Evolutionary conservation across 1,140 invertebrate genomes (phyloP), one percentile per base, ranked within the genome.

Genomic region (Eriocheir sinensis): DNA sequence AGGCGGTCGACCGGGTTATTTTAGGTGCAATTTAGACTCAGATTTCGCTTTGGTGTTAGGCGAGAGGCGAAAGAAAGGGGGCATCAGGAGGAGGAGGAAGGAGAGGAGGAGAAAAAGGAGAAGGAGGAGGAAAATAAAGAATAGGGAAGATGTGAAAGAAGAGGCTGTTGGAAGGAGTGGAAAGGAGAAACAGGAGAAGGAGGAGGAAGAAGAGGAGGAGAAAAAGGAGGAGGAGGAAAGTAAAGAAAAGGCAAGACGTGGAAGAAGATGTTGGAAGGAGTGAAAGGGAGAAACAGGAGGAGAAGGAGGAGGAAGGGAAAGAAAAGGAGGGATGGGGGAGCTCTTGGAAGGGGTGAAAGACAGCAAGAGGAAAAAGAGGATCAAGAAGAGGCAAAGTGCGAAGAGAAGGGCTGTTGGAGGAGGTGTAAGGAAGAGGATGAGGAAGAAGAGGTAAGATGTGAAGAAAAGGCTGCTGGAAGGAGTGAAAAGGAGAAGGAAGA

Each of bases 1-100:
- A 72, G 60, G 60, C 60, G 21, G 60, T 72, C 60, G 17, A n/a
- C 60, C 21, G 60, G 21, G 60, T n/a, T 72, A 72, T 72, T 72
- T 72, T 72, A n/a, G 60, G 60, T 72, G 60, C 60, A 72, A 72
- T 72, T 72, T 72, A 72, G 60, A 72, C 60, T 72, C 60, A 8
- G 60, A 72, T 72, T 72, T 72, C 60, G 60, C 27, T 72, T n/a
- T n/a, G 27, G n/a, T 72, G 60, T 72, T 72, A 72, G 60, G 60
- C 27, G 60, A 72, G 60, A 72, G n/a, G n/a, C n/a, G n/a, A n/a
- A n/a, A n/a, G n/a, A n/a, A n/a, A n/a, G n/a, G n/a, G n/a, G n/a
- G n/a, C n/a, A n/a, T n/a, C n/a, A n/a, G 60, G 60, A n/a, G 27
- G 60, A 72, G 60, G 60, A 72, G 48, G 48, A 53, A 0, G 21